Percentiles rank a stretch among this genome's conserved stretches.
Conservation (phyloP, 1,140 invertebrate genomes). For the Drosophila paulistorum region DNA sequence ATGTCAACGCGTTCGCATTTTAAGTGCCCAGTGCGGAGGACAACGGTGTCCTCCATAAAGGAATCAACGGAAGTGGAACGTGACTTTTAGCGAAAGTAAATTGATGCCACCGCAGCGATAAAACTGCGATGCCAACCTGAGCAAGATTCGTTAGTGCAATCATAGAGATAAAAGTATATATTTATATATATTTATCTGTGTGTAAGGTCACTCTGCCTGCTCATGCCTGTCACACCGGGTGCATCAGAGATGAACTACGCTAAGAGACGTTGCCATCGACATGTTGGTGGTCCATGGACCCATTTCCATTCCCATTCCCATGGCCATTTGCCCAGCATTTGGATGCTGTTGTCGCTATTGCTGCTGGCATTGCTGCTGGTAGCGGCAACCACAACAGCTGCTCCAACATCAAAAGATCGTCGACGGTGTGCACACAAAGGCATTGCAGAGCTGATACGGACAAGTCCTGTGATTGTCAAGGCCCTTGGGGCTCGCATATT, state of each 20-base stretch:
- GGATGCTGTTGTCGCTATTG: neutral
- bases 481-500: conserved; percentile 76
- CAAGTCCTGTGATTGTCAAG: conserved; percentile 79
- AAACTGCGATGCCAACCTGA: conserved; percentile 71
- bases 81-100: conserved; percentile 70
- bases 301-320: conserved; percentile 3
- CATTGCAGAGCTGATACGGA: conserved; percentile 76
- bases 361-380: conserved; percentile 28
- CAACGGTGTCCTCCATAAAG: conserved; percentile 30
- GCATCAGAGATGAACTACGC: conserved; percentile 35
- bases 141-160: conserved; percentile 54
- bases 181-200: conserved; percentile 8
- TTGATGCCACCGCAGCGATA: conserved; percentile 68
- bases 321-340: conserved; percentile 13
- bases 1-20: conserved; percentile 41
- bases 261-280: conserved; percentile 34
- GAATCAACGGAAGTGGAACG: conserved; percentile 64
- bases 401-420: conserved; percentile 45
- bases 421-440: conserved; percentile 72
- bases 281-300: conserved; percentile 9
- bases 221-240: conserved; percentile 42
- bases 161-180: conserved; percentile 56
- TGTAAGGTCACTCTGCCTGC: conserved; percentile 13
- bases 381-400: conserved; percentile 17
- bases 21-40: conserved; percentile 15